phyloP scores from a whole-genome alignment of 1,140 invertebrate species.

The Stratiolaelaps scimitus region DNA sequence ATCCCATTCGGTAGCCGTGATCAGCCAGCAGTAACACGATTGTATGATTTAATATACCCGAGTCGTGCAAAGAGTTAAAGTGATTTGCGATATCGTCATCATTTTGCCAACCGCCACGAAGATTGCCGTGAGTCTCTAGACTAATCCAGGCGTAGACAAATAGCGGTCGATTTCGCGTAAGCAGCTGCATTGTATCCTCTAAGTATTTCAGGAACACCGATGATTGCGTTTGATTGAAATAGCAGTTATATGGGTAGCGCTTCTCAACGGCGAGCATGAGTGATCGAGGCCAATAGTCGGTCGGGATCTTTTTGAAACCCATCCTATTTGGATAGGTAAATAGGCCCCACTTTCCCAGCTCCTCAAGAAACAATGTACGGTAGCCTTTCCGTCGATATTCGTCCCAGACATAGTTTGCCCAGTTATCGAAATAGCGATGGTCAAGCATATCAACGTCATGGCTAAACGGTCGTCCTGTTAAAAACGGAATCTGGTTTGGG shows the following conservation, averaged over 20 bases:
- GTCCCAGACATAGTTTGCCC: constrained; percentile 46
- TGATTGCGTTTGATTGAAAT: no score
- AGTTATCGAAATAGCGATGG: constrained; percentile 41
- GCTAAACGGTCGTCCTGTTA: constrained; percentile 37
- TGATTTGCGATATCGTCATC: background rate
- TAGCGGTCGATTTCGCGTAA: no score
- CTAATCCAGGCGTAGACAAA: no score
- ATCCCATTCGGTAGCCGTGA: constrained; percentile 79
- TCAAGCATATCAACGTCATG: constrained; percentile 38
- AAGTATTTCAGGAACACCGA: no score
- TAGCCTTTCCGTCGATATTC: constrained; percentile 43
- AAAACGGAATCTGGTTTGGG: no score
- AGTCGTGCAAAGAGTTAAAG: no score
- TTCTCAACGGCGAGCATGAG: no score
- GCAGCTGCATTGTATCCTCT: no score
- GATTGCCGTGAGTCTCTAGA: no score
- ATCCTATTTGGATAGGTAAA: constrained; percentile 44
- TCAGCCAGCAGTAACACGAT: constrained; percentile 71
- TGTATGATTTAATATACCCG: no score
- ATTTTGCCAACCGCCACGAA: background rate
- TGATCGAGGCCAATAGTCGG: constrained; percentile 44
- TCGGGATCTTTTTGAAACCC: constrained; percentile 43
- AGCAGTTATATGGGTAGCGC: no score
- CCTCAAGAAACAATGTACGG: constrained; percentile 45
- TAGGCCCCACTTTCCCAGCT: constrained; percentile 43